Conservation (phyloP, 1,140 invertebrate genomes). For the Acyrthosiphon pisum region DNA sequence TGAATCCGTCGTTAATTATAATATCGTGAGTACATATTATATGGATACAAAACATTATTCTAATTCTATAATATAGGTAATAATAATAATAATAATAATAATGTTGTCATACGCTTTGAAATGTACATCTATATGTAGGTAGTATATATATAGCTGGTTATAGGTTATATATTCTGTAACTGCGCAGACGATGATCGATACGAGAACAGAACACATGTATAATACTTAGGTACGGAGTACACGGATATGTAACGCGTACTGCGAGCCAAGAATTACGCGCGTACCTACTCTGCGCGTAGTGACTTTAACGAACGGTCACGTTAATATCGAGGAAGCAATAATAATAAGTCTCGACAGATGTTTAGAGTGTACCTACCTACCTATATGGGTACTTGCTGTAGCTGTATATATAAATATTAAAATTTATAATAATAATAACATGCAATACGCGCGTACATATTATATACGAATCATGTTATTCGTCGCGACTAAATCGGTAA, state of each 20-base stretch:
- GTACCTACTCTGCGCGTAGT: not conserved
- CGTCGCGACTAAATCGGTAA: not conserved
- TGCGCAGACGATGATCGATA: not conserved
- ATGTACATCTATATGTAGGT: not conserved
- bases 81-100: no score
- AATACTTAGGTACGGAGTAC: not conserved
- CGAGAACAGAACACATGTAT: not conserved
- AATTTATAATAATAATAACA: not conserved
- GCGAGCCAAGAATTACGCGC: not conserved
- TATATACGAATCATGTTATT: not conserved
- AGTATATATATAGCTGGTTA: no score
- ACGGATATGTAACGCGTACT: not conserved
- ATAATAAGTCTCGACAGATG: not conserved
- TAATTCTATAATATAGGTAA: not conserved
- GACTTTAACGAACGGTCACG: conserved; percentile 38
- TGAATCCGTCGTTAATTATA: no score
- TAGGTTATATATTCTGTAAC: not conserved
- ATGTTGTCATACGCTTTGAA: not conserved
- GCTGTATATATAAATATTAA: not conserved
- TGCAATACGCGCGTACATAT: not conserved
- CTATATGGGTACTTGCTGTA: not conserved
- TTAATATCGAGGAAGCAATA: conserved; percentile 5
- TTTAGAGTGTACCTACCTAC: not conserved
- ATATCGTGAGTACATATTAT: no score
- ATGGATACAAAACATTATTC: not conserved